Percentiles rank a stretch among this genome's conserved stretches.
Evolutionary conservation across 1,140 invertebrate genomes (phyloP).

Genomic region (Agraylea sexmaculata): DNA sequence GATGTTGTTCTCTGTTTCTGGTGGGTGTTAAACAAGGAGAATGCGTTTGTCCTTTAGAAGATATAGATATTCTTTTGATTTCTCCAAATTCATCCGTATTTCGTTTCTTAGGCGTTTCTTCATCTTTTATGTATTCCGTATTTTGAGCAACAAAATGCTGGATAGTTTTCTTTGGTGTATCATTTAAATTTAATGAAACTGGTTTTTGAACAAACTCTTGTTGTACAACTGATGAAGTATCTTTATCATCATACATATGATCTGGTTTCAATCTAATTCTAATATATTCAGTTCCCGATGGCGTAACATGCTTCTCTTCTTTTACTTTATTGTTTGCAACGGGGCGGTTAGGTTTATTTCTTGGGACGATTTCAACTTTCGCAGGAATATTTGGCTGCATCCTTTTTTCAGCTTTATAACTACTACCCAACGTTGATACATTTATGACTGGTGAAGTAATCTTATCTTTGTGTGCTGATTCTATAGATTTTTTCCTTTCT

Average conservation of each 20-base stretch:
- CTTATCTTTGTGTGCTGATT: conserved; percentile 18
- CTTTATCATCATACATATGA: conserved; percentile 46
- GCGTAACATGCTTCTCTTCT: conserved; percentile 23
- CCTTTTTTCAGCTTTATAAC: conserved; percentile 18
- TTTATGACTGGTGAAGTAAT: conserved; percentile 20
- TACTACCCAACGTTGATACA: conserved; percentile 16
- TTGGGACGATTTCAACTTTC: not conserved
- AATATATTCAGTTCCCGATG: conserved; percentile 44
- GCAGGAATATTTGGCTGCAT: not conserved
- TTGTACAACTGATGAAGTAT: conserved; percentile 21
- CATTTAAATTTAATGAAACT: conserved; percentile 33
- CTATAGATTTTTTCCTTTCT: too few species aligned
- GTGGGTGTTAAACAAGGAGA: conserved; percentile 27
- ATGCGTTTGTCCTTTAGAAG: conserved; percentile 4
- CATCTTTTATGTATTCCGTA: too few species aligned
- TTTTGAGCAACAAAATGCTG: conserved; percentile 23
- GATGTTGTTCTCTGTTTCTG: conserved; percentile 23
- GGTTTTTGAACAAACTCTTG: conserved; percentile 31
- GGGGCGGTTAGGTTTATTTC: conserved; percentile 8
- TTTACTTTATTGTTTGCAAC: conserved; percentile 12
- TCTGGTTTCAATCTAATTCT: conserved; percentile 54
- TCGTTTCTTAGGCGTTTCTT: too few species aligned
- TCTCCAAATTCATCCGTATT: conserved; percentile 9
- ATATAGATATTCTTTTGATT: conserved; percentile 19
- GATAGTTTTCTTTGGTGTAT: conserved; percentile 21